Base-by-base conservation (phyloP, 2,113 vertebrate genomes). In the Tachycineta bicolor region DNA sequence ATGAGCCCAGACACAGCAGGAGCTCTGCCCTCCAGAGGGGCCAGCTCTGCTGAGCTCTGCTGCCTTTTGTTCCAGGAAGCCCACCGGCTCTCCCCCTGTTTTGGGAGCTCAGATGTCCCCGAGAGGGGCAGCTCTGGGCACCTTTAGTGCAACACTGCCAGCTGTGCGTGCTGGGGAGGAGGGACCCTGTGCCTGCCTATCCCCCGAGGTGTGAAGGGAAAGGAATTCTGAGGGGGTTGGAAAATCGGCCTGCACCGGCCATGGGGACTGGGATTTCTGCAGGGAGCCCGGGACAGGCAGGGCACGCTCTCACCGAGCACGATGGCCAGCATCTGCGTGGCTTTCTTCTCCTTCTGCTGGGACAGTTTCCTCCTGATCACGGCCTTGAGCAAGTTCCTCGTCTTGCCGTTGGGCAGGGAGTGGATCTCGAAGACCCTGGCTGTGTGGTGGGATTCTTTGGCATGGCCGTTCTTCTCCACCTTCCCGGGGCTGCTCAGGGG, bases 261-360 rank as follows among this genome's bases (percentile, higher is more conserved):
- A 24, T 1, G 3, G 53, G 31, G 73, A 4, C 26, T 16, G 46
- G 41, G 55, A 4, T 81, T 46, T 10, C 37, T 55, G 37, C 65
- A 62, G 87, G 37, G 56, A 18, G 4, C 24, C 22, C 5, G 3
- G 71, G 69, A 64, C 63, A 70, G 47, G 29, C 44, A n/a, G 33
- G 6, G 44, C 1, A 3, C 86, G 0, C 33, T 78, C 99, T 99
- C 96, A 99, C 99, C 99, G 1, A 99, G 98, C 25, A 99, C 99
- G 10, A 99, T 99, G 94, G 99, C 99, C 87, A 99, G 97, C 99
- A 99, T 99, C 98, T 99, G 99, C 8, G 99, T 99, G 83, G 99
- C 99, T 95, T 99, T 99, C 96, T 99, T 99, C 96, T 99, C 99
- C 96, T 99, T 99, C 97, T 99, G 99, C 83, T 99, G 99, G 9